phyloP scores from a whole-genome alignment of 1,140 invertebrate species.

The Eueides isabella region DNA sequence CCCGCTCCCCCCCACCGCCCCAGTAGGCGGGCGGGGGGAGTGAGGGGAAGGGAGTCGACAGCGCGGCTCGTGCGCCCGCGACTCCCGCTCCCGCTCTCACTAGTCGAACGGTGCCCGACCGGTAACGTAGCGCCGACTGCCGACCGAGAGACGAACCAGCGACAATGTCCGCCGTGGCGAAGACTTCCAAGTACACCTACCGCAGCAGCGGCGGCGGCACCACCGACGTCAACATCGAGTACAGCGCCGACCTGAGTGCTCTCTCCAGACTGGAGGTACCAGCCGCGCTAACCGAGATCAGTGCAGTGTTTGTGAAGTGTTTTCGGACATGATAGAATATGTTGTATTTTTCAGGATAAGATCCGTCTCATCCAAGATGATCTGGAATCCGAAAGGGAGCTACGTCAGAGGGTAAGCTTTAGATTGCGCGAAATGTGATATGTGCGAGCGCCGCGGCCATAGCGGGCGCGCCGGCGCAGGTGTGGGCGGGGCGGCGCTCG shows the following conservation, averaged over 20 bases:
- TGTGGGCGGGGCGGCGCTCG: slow-evolving; percentile 63
- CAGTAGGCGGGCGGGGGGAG: slow-evolving; percentile 25
- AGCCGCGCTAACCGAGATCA: slow-evolving; percentile 56
- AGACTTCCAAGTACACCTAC: slow-evolving; percentile 95
- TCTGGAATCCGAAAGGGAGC: slow-evolving; percentile 97
- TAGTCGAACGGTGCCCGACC: slow-evolving; percentile 81
- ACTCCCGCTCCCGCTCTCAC: slow-evolving; percentile 73
- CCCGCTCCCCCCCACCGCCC: neutral
- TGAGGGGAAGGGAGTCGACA: slow-evolving; percentile 38
- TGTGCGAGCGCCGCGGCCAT: slow-evolving; percentile 60
- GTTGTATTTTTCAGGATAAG: slow-evolving; percentile 93
- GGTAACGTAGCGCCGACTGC: slow-evolving; percentile 81
- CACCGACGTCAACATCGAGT: slow-evolving; percentile 96
- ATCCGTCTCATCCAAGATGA: slow-evolving; percentile 98
- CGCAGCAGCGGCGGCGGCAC: slow-evolving; percentile 89
- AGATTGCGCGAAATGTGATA: slow-evolving; percentile 75
- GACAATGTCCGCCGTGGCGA: slow-evolving; percentile 90
- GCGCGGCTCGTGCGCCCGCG: slow-evolving; percentile 56
- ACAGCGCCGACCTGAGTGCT: slow-evolving; percentile 94
- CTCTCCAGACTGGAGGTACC: slow-evolving; percentile 96
- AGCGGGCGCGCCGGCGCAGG: slow-evolving; percentile 71
- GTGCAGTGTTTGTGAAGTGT: slow-evolving; percentile 79
- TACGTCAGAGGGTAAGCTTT: slow-evolving; percentile 95
- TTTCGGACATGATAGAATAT: slow-evolving; percentile 73
- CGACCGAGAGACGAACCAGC: slow-evolving; percentile 78